These are phyloP conservation scores for Diacarnus erythraeanus DNA, from an alignment of 37 sponge, comb jelly and placozoan genomes.

Conservation along the genomic window DNA sequence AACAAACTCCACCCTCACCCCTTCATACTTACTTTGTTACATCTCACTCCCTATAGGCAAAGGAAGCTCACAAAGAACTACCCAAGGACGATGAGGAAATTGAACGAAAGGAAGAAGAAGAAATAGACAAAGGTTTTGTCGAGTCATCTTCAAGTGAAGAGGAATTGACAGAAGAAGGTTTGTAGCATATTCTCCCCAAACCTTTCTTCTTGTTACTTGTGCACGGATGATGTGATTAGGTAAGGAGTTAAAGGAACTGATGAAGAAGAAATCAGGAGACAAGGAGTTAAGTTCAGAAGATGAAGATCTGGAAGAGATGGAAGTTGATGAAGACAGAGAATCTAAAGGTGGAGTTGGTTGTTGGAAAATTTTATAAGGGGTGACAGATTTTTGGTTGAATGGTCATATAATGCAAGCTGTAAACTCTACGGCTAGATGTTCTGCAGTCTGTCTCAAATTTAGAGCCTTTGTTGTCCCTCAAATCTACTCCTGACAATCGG, in stretches of 20 bases:
- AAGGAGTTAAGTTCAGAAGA: constrained; percentile 27
- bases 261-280: constrained; percentile 60
- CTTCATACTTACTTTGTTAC: background rate
- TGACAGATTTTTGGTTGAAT: too few species aligned
- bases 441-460: too few species aligned
- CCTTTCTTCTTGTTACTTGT: background rate
- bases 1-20: background rate
- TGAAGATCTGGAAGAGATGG: constrained; percentile 13
- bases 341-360: too few species aligned
- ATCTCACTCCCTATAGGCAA: constrained; percentile 28
- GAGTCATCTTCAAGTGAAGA: constrained; percentile 36
- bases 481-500: too few species aligned
- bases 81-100: constrained; percentile 74
- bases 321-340: background rate
- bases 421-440: too few species aligned
- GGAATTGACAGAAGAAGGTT: constrained; percentile 70
- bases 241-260: constrained; percentile 74
- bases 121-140: constrained; percentile 57
- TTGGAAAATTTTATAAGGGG: too few species aligned
- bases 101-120: constrained; percentile 52
- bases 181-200: background rate
- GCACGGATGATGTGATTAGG: constrained; percentile 34
- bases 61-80: constrained; percentile 37
- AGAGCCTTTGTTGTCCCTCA: too few species aligned
- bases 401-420: too few species aligned